These are phyloP conservation scores for Hemistola chrysoprasaria DNA, from an alignment of 2,888 invertebrate species.

Conservation along the genomic window DNA sequence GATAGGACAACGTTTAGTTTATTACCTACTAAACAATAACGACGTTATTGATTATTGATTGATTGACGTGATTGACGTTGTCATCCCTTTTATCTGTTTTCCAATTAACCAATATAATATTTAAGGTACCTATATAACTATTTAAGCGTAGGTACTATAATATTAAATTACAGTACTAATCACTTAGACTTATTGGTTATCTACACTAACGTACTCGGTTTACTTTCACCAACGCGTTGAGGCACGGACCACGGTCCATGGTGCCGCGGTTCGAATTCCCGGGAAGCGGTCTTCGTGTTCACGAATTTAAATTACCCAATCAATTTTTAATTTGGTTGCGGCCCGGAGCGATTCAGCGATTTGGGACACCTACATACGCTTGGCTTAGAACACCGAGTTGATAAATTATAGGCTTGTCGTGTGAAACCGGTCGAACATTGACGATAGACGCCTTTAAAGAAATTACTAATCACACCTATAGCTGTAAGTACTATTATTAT, in stretches of 20 bases:
- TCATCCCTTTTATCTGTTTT: too few relatives aligned
- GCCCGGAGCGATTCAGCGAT: conserved; percentile 34
- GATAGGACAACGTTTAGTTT: too few relatives aligned
- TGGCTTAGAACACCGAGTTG: conserved; percentile 2
- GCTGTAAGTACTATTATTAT: too few relatives aligned
- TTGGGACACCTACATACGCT: conserved; percentile 20
- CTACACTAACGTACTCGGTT: conserved; percentile 8
- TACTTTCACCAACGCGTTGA: conserved; percentile 7
- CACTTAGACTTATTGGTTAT: not conserved
- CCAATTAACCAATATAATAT: too few relatives aligned
- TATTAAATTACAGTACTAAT: too few relatives aligned
- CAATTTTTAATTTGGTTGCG: conserved; percentile 70
- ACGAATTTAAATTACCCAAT: conserved; percentile 72
- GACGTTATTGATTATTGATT: too few relatives aligned
- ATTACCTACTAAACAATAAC: too few relatives aligned
- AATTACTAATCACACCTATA: too few relatives aligned
- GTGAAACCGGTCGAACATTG: conserved; percentile 4
- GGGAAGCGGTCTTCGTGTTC: conserved; percentile 60
- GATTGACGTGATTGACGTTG: too few relatives aligned
- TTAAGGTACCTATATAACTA: too few relatives aligned
- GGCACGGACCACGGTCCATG: conserved; percentile 5
- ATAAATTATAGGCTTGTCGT: conserved; percentile 1
- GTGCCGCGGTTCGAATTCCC: conserved; percentile 20
- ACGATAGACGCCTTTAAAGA: too few relatives aligned
- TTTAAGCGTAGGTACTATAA: too few relatives aligned